These are phyloP conservation scores for Canis aureus DNA, from an alignment of 2,113 vertebrate species.

Conservation along the genomic window DNA sequence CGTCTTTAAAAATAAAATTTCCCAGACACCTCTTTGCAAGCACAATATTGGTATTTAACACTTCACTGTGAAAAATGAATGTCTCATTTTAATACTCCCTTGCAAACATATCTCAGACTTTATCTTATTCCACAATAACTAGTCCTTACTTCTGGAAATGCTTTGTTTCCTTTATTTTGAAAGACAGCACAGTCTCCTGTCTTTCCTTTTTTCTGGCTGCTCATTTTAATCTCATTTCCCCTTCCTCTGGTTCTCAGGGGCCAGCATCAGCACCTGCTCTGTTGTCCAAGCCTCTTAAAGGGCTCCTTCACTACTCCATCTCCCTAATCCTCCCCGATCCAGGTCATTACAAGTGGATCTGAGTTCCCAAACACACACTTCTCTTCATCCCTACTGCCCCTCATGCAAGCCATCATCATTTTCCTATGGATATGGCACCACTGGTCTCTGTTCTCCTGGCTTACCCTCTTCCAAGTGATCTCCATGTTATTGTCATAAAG, in stretches of 20 bases:
- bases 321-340: neutral
- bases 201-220: neutral
- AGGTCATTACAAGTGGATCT: neutral
- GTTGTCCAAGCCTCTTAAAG: neutral
- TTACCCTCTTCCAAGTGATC: neutral
- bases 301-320: neutral
- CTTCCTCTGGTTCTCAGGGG: neutral
- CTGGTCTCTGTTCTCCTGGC: neutral
- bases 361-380: neutral
- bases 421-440: neutral
- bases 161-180: neutral
- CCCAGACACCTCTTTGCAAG: neutral
- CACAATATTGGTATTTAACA: neutral
- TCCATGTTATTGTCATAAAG: neutral
- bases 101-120: neutral
- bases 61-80: neutral
- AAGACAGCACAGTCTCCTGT: neutral
- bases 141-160: neutral
- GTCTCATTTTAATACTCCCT: neutral
- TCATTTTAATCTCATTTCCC: neutral
- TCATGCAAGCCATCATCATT: neutral
- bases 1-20: neutral
- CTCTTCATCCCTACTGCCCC: neutral
- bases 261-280: neutral
- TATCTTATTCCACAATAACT: neutral